These are phyloP conservation scores for Proterorhinus semilunaris DNA, from an alignment of 2,113 vertebrate genomes.

Conservation along the genomic window DNA sequence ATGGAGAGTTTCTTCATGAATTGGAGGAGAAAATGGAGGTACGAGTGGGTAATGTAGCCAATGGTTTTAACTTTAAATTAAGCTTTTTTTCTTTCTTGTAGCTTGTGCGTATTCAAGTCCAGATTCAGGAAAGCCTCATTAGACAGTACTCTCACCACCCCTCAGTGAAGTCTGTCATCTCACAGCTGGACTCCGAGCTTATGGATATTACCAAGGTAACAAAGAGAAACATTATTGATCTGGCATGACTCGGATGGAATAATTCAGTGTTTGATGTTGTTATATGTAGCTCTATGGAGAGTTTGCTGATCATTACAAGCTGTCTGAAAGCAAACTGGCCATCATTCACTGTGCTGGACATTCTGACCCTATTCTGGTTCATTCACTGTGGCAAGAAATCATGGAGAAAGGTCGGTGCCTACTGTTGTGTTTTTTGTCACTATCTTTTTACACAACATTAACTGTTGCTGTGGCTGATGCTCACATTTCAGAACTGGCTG, in stretches of 20 bases:
- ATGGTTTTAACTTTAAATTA: background rate
- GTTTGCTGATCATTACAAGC: conserved; percentile 93
- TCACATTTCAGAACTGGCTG: conserved; percentile 82
- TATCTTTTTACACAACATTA: background rate
- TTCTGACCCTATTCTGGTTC: conserved; percentile 92
- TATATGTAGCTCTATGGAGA: conserved; percentile 88
- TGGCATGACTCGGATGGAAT: background rate
- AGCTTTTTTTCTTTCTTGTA: conserved; percentile 39
- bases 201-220: conserved; percentile 97
- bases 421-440: background rate
- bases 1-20: conserved; percentile 96
- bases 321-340: conserved; percentile 95
- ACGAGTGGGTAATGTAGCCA: conserved; percentile 8
- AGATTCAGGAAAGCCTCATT: conserved; percentile 92
- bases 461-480: background rate
- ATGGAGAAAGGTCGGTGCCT: conserved; percentile 86
- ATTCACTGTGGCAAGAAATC: conserved; percentile 96
- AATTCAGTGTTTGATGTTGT: background rate
- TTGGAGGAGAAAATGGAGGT: conserved; percentile 99
- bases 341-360: conserved; percentile 96
- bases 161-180: conserved; percentile 88
- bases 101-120: conserved; percentile 96
- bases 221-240: background rate
- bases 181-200: conserved; percentile 90
- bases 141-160: conserved; percentile 88